Percentiles rank a stretch among this genome's conserved stretches.
Evolutionary conservation across 2,888 invertebrate species (phyloP).

Genomic region (Nemapogon koenigi): DNA sequence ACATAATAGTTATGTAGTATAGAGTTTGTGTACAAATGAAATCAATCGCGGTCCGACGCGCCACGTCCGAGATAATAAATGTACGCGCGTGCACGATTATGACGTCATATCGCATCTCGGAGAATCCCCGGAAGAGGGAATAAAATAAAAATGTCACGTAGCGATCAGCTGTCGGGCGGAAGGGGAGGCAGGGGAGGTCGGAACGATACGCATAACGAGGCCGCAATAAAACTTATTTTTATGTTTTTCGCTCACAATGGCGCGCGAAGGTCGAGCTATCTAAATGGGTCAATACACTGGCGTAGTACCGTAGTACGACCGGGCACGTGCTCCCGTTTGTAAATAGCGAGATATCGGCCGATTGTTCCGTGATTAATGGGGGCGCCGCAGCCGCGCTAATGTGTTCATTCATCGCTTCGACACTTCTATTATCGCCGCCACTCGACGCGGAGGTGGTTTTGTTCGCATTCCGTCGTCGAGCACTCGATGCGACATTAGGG

Average conservation of each 20-base stretch:
- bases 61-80: conserved; percentile 42
- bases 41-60: conserved; percentile 23
- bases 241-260: conserved; percentile 66
- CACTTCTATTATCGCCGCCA: conserved; percentile 46
- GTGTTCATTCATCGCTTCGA: conserved; percentile 57
- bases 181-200: conserved; percentile 23
- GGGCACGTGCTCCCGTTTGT: conserved; percentile 61
- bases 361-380: conserved; percentile 65
- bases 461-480: conserved; percentile 37
- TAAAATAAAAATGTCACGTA: conserved; percentile 66
- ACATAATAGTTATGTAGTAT: no score
- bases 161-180: conserved; percentile 61
- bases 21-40: conserved; percentile 41
- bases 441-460: conserved; percentile 48
- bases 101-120: conserved; percentile 63
- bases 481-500: conserved; percentile 54
- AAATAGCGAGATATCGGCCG: conserved; percentile 66
- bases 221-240: conserved; percentile 66
- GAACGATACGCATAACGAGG: conserved; percentile 60
- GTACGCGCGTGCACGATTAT: conserved; percentile 47
- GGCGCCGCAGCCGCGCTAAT: conserved; percentile 43
- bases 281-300: conserved; percentile 66
- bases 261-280: conserved; percentile 66
- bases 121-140: conserved; percentile 62
- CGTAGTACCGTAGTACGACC: conserved; percentile 63